Evolutionary conservation across 2,888 invertebrate genomes (phyloP).

Genomic region (Sussaba pulchella): DNA sequence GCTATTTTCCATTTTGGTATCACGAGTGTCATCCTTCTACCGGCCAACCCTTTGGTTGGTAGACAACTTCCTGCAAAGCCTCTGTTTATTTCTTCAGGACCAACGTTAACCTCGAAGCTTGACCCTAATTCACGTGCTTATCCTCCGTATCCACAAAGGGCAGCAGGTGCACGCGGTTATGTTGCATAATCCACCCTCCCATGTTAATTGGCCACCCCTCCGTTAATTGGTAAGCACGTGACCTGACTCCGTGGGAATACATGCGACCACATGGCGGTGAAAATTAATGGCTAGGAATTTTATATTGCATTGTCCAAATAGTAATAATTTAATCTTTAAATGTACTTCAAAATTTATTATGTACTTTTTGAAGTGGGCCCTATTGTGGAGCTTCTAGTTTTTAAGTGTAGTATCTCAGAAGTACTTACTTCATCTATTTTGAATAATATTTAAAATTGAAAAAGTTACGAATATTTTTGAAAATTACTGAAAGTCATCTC

Average conservation of each 20-base stretch:
- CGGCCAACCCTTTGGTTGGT: too few species aligned
- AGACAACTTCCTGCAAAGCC: too few species aligned
- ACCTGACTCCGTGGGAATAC: constrained; percentile 8
- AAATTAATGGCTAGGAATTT: constrained; percentile 29
- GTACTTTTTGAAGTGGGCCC: too few species aligned
- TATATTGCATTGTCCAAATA: too few species aligned
- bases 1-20: constrained; percentile 11
- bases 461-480: too few species aligned
- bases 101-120: neutral
- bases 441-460: too few species aligned
- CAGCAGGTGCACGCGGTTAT: constrained; percentile 43
- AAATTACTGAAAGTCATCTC: too few species aligned
- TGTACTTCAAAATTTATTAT: too few species aligned
- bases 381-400: too few species aligned
- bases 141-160: neutral
- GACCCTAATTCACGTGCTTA: constrained; percentile 68
- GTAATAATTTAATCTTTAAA: too few species aligned
- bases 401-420: too few species aligned
- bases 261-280: neutral
- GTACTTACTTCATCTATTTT: too few species aligned
- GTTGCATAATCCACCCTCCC: constrained; percentile 37
- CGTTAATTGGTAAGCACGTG: constrained; percentile 62
- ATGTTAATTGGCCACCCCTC: neutral
- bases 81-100: neutral
- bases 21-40: neutral